A percentile compares a stretch with the other conserved stretches of the same genome.
Conservation (phyloP, 1,140 invertebrate genomes). For the Drosophila carrolli region DNA sequence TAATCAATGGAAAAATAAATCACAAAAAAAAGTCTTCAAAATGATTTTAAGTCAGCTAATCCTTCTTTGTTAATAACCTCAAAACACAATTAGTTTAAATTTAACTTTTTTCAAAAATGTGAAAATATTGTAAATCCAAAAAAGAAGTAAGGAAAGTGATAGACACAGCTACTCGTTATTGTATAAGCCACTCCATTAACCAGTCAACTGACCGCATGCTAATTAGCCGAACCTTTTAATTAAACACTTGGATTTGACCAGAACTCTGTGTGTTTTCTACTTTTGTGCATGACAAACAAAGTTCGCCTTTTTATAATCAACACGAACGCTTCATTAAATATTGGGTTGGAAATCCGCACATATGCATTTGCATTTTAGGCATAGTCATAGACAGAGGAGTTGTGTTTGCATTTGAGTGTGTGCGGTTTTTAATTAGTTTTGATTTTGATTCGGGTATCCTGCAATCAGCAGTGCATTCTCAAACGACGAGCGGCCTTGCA, state of each 20-base stretch:
- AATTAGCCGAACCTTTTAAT: constrained; percentile 52
- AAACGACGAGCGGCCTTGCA: constrained; percentile 49
- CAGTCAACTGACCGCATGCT: constrained; percentile 36
- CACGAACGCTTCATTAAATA: constrained; percentile 35
- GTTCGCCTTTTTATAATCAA: constrained; percentile 46
- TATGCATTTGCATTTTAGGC: constrained; percentile 7
- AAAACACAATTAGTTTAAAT: too few species aligned
- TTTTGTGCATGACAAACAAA: background rate
- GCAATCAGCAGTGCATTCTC: constrained; percentile 51
- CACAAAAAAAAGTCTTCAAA: too few species aligned
- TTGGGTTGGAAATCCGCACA: background rate
- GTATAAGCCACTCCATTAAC: constrained; percentile 12
- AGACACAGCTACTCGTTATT: too few species aligned
- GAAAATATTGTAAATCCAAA: too few species aligned
- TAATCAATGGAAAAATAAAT: too few species aligned
- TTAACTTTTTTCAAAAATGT: too few species aligned
- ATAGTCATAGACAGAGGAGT: constrained; percentile 12
- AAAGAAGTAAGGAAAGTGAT: too few species aligned
- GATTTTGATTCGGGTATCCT: constrained; percentile 24
- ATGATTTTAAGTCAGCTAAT: too few species aligned
- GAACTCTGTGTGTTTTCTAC: constrained; percentile 26
- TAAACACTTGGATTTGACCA: constrained; percentile 42
- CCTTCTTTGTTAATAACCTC: too few species aligned
- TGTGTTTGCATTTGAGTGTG: constrained; percentile 23
- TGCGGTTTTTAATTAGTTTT: constrained; percentile 72